These are phyloP conservation scores for Mesorhabditis belari DNA, from an alignment of 2,888 invertebrate genomes.

Conservation along the genomic window DNA sequence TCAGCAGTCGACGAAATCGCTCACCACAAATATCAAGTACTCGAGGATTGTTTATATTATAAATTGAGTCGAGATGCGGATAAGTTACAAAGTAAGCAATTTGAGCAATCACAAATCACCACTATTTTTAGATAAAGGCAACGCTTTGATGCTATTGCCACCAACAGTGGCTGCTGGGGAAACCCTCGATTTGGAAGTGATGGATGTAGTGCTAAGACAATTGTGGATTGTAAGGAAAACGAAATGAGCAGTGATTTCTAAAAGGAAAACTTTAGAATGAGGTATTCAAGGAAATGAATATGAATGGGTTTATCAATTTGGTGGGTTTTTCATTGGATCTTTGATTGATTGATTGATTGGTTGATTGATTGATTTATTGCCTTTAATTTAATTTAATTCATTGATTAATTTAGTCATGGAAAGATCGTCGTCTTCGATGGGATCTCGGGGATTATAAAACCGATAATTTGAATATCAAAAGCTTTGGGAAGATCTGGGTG, in stretches of 20 bases:
- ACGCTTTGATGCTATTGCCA: conserved; percentile 40
- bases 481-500: conserved; percentile 39
- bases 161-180: conserved; percentile 42
- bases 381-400: background rate
- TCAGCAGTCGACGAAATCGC: conserved; percentile 42
- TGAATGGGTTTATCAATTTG: conserved; percentile 40
- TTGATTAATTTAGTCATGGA: conserved; percentile 33
- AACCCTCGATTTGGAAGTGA: conserved; percentile 34
- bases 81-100: conserved; percentile 28
- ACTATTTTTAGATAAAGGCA: conserved; percentile 30
- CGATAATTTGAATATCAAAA: conserved; percentile 32
- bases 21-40: conserved; percentile 42
- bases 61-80: conserved; percentile 41
- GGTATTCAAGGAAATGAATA: conserved; percentile 49
- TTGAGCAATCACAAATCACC: background rate
- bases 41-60: conserved; percentile 45
- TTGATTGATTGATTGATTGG: background rate
- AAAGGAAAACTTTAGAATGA: conserved; percentile 30
- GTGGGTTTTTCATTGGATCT: conserved; percentile 15
- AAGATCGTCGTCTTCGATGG: conserved; percentile 43
- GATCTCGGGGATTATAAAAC: conserved; percentile 41
- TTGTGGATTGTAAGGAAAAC: conserved; percentile 32
- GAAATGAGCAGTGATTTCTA: too few species aligned
- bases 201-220: conserved; percentile 28
- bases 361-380: background rate